Conservation (phyloP, 2,888 invertebrate genomes). For the Ectropis crepuscularia region DNA sequence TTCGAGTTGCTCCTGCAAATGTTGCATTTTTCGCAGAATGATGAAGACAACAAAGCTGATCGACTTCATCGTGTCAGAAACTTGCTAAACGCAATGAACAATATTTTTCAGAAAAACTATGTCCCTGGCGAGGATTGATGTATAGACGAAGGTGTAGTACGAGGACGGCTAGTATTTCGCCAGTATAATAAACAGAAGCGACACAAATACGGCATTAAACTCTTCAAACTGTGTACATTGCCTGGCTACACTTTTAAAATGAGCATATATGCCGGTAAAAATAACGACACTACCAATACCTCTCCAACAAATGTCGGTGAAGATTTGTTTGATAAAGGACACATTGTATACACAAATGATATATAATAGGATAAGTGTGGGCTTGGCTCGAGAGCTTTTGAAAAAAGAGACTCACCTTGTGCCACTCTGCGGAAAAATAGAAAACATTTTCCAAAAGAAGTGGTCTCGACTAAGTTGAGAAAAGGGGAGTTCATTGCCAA, state of each 20-base stretch:
- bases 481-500: slow-evolving; percentile 37
- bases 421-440: slow-evolving; percentile 44
- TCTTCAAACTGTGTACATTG: no score
- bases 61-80: slow-evolving; percentile 19
- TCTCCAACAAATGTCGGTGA: slow-evolving; percentile 47
- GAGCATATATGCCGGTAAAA: slow-evolving; percentile 48
- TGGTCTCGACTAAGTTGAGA: slow-evolving; percentile 42
- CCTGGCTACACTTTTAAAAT: no score
- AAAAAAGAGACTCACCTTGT: slow-evolving; percentile 44
- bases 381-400: slow-evolving; percentile 42
- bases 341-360: slow-evolving; percentile 38
- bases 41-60: not conserved
- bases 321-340: slow-evolving; percentile 47
- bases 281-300: slow-evolving; percentile 43
- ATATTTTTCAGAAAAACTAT: slow-evolving; percentile 30
- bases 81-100: slow-evolving; percentile 26
- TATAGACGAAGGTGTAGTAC: no score
- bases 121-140: slow-evolving; percentile 20
- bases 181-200: no score
- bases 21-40: slow-evolving; percentile 4
- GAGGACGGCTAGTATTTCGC: no score
- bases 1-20: slow-evolving; percentile 51
- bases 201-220: no score
- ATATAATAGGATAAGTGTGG: slow-evolving; percentile 50
- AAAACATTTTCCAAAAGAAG: slow-evolving; percentile 42